Conservation (phyloP, 2,888 invertebrate genomes). For the Seladonia tumulorum region DNA sequence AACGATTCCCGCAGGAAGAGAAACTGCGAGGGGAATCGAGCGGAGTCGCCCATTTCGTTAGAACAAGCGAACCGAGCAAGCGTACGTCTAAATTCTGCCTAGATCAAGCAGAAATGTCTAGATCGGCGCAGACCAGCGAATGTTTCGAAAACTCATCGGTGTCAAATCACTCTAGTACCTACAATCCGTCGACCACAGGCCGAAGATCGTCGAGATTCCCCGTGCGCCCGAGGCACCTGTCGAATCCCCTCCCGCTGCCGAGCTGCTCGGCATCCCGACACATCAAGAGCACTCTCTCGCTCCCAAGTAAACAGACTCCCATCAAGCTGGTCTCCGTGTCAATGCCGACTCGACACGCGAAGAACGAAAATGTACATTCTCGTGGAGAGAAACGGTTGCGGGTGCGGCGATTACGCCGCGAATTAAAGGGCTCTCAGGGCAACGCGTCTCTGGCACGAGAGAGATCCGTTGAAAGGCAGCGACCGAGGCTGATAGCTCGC, state of each 20-base stretch:
- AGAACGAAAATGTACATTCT: background rate
- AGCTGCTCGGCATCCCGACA: background rate
- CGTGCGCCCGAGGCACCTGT: background rate
- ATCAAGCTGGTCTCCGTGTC: background rate
- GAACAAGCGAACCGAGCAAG: background rate
- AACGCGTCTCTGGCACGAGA: background rate
- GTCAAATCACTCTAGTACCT: background rate
- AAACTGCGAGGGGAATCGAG: background rate
- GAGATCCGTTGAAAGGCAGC: conserved; percentile 7
- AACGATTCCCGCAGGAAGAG: background rate
- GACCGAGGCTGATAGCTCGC: conserved; percentile 1
- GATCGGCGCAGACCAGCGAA: background rate
- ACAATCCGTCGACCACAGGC: background rate
- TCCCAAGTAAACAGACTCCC: background rate
- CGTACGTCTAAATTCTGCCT: no score
- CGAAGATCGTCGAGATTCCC: background rate
- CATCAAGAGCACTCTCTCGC: background rate
- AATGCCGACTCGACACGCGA: background rate
- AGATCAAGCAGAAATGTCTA: no score
- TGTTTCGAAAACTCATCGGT: background rate
- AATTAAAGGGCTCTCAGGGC: conserved; percentile 23
- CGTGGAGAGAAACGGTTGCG: background rate
- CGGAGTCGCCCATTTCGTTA: background rate
- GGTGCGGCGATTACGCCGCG: background rate
- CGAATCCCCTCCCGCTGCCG: background rate